Conservation (phyloP, 1,140 invertebrate species). For the Panulirus ornatus region DNA sequence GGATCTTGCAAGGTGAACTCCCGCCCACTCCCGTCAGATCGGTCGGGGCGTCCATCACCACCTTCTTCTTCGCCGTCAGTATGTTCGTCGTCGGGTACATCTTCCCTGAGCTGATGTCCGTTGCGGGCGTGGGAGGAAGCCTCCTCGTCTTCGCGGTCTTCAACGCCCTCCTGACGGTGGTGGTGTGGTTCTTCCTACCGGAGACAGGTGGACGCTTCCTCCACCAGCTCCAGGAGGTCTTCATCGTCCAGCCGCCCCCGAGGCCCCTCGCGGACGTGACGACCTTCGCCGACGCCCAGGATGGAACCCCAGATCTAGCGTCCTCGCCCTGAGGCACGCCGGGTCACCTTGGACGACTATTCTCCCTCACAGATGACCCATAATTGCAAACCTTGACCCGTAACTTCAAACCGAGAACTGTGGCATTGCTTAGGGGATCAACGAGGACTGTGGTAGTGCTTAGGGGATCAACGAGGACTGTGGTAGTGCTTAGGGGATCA, state of each 20-base stretch:
- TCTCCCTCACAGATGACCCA: no score
- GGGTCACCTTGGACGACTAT: no score
- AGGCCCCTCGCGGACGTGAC: not conserved
- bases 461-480: no score
- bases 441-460: no score
- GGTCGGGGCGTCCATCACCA: constrained; percentile 35
- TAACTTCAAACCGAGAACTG: no score
- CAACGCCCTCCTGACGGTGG: not conserved
- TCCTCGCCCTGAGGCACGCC: no score
- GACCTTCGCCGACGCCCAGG: not conserved
- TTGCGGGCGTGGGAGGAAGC: constrained; percentile 13
- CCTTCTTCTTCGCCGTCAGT: not conserved
- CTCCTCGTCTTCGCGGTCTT: constrained; percentile 31
- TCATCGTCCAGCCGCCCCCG: not conserved
- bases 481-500: no score
- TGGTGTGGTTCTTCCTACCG: constrained; percentile 35
- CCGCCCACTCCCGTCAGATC: constrained; percentile 47
- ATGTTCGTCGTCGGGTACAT: constrained; percentile 22
- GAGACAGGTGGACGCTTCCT: constrained; percentile 37
- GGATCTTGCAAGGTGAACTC: constrained; percentile 47
- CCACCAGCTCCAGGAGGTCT: constrained; percentile 1
- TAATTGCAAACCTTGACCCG: no score
- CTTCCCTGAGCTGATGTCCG: constrained; percentile 23
- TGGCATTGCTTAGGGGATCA: no score
- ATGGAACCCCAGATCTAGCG: not conserved